phyloP scores from a whole-genome alignment of 2,113 vertebrate species.

The Crotophaga sulcirostris region DNA sequence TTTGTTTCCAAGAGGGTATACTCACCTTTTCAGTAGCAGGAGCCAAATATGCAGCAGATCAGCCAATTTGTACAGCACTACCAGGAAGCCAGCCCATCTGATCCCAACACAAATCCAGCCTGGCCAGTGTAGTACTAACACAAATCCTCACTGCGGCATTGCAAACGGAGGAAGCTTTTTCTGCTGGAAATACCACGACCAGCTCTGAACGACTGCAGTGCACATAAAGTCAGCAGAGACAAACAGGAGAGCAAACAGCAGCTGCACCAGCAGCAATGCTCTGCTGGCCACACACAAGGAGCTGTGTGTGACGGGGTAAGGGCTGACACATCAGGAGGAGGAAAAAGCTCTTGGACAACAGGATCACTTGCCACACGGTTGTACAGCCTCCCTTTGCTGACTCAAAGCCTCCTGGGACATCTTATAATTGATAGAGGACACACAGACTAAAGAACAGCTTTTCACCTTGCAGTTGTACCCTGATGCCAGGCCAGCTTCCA shows the following conservation, averaged over 20 bases:
- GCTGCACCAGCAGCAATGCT: not conserved
- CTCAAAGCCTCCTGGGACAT: not conserved
- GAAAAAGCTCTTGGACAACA: not conserved
- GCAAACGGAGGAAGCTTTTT: not conserved
- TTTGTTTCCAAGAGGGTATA: not conserved
- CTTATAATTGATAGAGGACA: not conserved
- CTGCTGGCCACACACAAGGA: not conserved
- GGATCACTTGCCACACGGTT: not conserved
- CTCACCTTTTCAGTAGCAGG: constrained; percentile 10
- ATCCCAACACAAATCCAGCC: not conserved
- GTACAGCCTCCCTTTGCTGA: not conserved
- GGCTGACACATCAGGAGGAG: not conserved
- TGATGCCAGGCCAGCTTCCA: not conserved
- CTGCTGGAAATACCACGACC: not conserved
- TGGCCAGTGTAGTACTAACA: not conserved
- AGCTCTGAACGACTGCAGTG: not conserved
- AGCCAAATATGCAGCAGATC: not conserved
- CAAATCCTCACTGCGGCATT: not conserved
- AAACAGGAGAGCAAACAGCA: not conserved
- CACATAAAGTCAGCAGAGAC: not conserved
- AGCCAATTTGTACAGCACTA: not conserved
- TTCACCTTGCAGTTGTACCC: not conserved
- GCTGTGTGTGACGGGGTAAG: not conserved
- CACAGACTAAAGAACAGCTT: not conserved
- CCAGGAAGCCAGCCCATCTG: not conserved